A percentile compares a stretch with the other conserved stretches of the same genome.
Evolutionary conservation across 2,888 invertebrate genomes (phyloP).

Genomic region (Chirona hameri): DNA sequence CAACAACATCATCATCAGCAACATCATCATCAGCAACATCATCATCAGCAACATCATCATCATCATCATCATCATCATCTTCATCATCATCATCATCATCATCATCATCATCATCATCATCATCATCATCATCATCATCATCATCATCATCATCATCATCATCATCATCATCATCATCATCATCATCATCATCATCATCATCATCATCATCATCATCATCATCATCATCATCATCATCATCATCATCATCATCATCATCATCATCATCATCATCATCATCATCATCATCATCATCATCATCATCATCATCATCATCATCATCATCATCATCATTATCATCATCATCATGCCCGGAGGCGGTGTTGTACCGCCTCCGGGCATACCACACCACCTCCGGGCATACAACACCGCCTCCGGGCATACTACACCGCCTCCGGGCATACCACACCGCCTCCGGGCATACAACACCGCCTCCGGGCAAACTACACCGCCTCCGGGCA

Average conservation of each 20-base stretch:
- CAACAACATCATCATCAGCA: no score
- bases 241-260: slow-evolving; percentile 22
- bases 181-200: slow-evolving; percentile 22
- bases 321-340: slow-evolving; percentile 22
- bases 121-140: slow-evolving; percentile 22
- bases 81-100: slow-evolving; percentile 22
- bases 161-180: slow-evolving; percentile 22
- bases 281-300: slow-evolving; percentile 22
- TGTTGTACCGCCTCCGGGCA: no score
- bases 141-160: slow-evolving; percentile 22
- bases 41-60: no score
- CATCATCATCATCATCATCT: no score
- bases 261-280: slow-evolving; percentile 22
- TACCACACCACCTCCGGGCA: no score
- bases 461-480: no score
- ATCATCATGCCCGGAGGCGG: background rate
- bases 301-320: slow-evolving; percentile 22
- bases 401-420: no score
- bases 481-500: no score
- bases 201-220: slow-evolving; percentile 22
- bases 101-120: slow-evolving; percentile 22
- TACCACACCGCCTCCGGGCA: no score
- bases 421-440: no score
- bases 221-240: slow-evolving; percentile 22
- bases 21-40: no score